phyloP scores from a whole-genome alignment of 2,888 invertebrate genomes.

The Himalopsyche japonica region DNA sequence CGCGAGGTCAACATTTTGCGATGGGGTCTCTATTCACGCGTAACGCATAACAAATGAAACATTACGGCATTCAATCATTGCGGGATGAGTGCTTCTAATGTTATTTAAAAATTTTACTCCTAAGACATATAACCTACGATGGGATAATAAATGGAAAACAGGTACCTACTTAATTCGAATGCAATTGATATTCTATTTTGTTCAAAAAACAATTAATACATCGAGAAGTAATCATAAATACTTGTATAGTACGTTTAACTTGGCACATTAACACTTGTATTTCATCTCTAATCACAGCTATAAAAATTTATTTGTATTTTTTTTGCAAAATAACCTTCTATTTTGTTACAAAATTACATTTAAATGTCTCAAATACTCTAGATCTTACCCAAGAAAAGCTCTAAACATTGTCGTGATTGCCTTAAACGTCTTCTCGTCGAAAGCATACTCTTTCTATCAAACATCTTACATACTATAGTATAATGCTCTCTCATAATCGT shows the following conservation, averaged over 20 bases:
- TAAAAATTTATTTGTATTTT: conserved; percentile 55
- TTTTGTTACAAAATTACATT: conserved; percentile 50
- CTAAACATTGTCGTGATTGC: conserved; percentile 39
- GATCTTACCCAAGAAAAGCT: conserved; percentile 50
- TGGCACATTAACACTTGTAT: conserved; percentile 31
- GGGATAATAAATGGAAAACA: conserved; percentile 25
- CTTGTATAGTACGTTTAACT: background rate
- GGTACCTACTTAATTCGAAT: conserved; percentile 29
- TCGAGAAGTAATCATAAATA: conserved; percentile 9
- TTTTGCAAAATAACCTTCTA: conserved; percentile 47
- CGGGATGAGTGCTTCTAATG: conserved; percentile 17
- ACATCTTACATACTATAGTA: background rate
- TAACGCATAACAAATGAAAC: background rate
- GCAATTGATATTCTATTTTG: background rate
- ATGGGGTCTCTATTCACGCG: background rate
- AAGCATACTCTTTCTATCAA: conserved; percentile 12
- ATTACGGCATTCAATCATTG: conserved; percentile 2
- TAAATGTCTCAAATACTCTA: conserved; percentile 54
- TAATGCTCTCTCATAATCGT: background rate
- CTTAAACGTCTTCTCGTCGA: conserved; percentile 18
- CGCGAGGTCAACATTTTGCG: background rate
- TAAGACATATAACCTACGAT: conserved; percentile 14
- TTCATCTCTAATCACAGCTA: conserved; percentile 57
- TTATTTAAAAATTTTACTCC: conserved; percentile 7
- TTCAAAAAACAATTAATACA: conserved; percentile 5